Conservation (phyloP, 2,888 invertebrate genomes). For the Eugnorisma glareosa region DNA sequence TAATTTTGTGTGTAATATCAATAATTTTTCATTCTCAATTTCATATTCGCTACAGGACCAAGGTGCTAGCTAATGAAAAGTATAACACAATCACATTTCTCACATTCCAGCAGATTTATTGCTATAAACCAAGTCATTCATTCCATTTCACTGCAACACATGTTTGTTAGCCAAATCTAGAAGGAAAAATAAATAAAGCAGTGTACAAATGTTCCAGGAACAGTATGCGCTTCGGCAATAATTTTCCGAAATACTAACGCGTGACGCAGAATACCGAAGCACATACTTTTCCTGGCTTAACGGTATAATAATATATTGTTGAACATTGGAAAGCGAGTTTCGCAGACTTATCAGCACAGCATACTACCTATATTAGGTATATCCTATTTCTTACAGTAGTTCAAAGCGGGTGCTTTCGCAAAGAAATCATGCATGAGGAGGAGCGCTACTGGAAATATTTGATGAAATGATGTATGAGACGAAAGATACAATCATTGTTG, state of each 20-base stretch:
- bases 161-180: conserved; percentile 34
- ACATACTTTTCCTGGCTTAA: neutral
- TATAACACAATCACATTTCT: conserved; percentile 21
- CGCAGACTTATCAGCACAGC: neutral
- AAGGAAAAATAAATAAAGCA: conserved; percentile 36
- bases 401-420: neutral
- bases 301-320: neutral
- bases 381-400: neutral
- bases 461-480: neutral
- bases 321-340: conserved; percentile 1
- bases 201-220: neutral
- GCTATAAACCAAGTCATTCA: conserved; percentile 4
- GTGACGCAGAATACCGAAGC: neutral
- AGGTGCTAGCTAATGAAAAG: conserved; percentile 13
- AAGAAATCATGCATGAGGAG: conserved; percentile 28
- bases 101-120: conserved; percentile 26
- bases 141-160: conserved; percentile 18
- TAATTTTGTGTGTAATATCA: neutral
- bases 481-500: neutral
- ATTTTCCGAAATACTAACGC: neutral
- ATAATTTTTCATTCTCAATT: conserved; percentile 11
- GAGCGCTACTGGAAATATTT: neutral
- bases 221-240: neutral
- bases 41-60: neutral
- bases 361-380: neutral